Evolutionary conservation across 2,888 invertebrate genomes (phyloP), one percentile per base, ranked within the genome.

Genomic region (Lamproptera curius): DNA sequence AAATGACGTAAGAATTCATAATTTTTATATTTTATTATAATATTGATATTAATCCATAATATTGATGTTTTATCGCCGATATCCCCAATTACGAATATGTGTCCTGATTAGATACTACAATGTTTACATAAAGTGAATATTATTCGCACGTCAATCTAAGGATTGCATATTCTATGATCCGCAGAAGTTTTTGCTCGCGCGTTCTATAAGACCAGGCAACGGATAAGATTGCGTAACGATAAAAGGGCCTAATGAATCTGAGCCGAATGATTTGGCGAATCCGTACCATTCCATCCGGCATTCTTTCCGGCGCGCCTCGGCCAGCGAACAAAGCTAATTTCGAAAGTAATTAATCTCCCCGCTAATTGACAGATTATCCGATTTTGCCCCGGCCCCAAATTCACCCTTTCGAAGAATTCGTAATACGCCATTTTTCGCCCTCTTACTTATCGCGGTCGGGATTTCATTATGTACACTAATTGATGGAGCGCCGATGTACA

Each of bases 341-440:
- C 46, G 37, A 51, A 54, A 58, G 58, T 57, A 63, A 63, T 61
- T 60, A 61, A 63, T 61, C 58, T 54, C 47, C 50, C 56, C 53
- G 46, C 58, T 63, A 62, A 64, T 64, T 62, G 61, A 58, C 54
- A 57, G 58, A 61, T 60, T 59, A 61, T 59, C 58, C 55, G 57
- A 60, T 63, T 58, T 55, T 56, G 56, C 47, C 40, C 53, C 55
- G 51, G 53, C 52, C 54, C 59, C 54, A 53, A 57, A 51, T 46
- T 48, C 42, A 50, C 50, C 54, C 53, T 49, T 54, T 55, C 44
- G 44, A 42, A 33, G 46, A 51, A 40, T 53, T 47, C 20, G 20
- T 50, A 52, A 48, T 38, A 35, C 39, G 26, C 42, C 28, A 49
- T 49, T 43, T 43, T 49, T 39, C 38, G 34, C 28, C 34, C 13